Conservation (phyloP, 2,113 vertebrate genomes). For the Xiphophorus hellerii region DNA sequence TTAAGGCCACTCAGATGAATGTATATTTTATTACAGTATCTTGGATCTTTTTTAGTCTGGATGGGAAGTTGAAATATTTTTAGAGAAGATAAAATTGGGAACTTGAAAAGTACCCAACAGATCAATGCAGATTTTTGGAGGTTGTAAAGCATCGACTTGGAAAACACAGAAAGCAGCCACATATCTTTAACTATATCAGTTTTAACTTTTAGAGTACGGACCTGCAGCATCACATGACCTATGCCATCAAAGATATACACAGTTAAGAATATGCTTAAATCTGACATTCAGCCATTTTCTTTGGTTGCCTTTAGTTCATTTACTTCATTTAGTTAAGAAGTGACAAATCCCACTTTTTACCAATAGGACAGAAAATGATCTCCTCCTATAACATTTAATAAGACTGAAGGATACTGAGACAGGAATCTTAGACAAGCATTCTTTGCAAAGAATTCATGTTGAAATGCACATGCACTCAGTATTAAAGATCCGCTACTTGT, state of each 20-base stretch:
- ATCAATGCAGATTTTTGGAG: neutral
- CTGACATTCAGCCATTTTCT: neutral
- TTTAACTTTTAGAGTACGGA: conserved; percentile 17
- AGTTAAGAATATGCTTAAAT: neutral
- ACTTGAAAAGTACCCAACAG: neutral
- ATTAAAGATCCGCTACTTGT: neutral
- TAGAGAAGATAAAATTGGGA: neutral
- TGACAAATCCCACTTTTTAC: too few relatives aligned
- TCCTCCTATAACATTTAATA: too few relatives aligned
- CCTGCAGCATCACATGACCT: conserved; percentile 10
- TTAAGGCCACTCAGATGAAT: neutral
- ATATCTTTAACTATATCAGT: neutral
- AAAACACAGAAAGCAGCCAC: neutral
- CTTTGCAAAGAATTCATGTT: too few relatives aligned
- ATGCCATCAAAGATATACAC: neutral
- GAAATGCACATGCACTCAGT: neutral
- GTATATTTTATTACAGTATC: neutral
- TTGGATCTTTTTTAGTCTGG: neutral
- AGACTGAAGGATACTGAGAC: too few relatives aligned
- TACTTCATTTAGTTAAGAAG: too few relatives aligned
- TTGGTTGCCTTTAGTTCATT: too few relatives aligned
- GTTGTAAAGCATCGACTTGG: too few relatives aligned
- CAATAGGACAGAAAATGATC: too few relatives aligned
- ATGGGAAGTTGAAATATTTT: neutral
- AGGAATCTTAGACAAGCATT: neutral